These are phyloP conservation scores for Venusia cambrica DNA, from an alignment of 2,888 invertebrate species.

Conservation along the genomic window DNA sequence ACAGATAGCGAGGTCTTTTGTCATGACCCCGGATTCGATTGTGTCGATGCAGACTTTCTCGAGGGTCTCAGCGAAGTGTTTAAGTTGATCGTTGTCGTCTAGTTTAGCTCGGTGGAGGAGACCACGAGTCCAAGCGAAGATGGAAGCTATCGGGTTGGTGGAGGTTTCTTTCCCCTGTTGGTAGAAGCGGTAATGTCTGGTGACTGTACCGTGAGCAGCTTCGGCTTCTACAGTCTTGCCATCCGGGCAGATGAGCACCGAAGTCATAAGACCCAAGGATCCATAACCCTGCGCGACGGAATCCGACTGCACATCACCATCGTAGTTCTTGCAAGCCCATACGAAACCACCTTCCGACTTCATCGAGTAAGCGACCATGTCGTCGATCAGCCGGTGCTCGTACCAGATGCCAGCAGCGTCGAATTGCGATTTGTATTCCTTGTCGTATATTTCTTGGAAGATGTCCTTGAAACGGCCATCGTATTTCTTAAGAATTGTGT, in stretches of 20 bases:
- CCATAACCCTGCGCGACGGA: conserved; percentile 98
- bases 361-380: conserved; percentile 99
- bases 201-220: conserved; percentile 98
- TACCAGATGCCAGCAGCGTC: conserved; percentile 97
- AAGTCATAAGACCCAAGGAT: conserved; percentile 98
- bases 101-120: conserved; percentile 96
- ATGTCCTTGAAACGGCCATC: conserved; percentile 98
- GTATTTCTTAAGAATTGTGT: conserved; percentile 97
- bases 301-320: conserved; percentile 99
- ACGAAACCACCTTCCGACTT: conserved; percentile 99
- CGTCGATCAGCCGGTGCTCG: conserved; percentile 98
- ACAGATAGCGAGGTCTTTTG: conserved; percentile 99
- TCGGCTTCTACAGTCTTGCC: conserved; percentile 99
- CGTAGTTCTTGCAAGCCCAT: conserved; percentile 99
- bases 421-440: conserved; percentile 90
- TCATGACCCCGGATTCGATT: conserved; percentile 97
- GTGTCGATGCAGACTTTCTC: conserved; percentile 96
- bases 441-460: conserved; percentile 96
- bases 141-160: conserved; percentile 99
- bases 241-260: conserved; percentile 97
- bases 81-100: conserved; percentile 89
- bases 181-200: conserved; percentile 93
- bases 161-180: conserved; percentile 98
- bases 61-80: conserved; percentile 90
- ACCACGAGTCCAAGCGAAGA: conserved; percentile 99